A percentile compares a stretch with the other conserved stretches of the same genome.
Evolutionary conservation across 1,140 invertebrate genomes (phyloP).

Genomic region (Vollenhovia emeryi): DNA sequence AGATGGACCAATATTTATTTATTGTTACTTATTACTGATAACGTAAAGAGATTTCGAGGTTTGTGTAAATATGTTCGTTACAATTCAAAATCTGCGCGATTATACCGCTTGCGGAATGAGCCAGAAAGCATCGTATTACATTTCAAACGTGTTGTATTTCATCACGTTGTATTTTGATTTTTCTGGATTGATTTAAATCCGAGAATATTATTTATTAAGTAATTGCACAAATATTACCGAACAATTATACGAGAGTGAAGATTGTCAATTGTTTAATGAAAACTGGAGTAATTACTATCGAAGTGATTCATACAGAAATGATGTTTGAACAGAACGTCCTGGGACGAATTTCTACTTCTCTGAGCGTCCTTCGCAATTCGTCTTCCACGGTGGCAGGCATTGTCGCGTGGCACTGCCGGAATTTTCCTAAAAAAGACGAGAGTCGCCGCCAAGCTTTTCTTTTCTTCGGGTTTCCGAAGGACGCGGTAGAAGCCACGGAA

Average conservation of each 20-base stretch:
- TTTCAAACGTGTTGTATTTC: too few species aligned
- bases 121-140: not conserved
- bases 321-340: not conserved
- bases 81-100: not conserved
- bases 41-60: too few species aligned
- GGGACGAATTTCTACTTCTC: not conserved
- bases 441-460: slow-evolving; percentile 23
- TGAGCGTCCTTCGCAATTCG: not conserved
- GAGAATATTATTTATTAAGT: not conserved
- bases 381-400: not conserved
- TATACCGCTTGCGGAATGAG: not conserved
- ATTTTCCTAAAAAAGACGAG: slow-evolving; percentile 16
- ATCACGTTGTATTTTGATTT: not conserved
- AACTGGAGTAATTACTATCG: not conserved
- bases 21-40: too few species aligned
- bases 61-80: not conserved
- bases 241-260: not conserved
- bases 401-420: not conserved
- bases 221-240: not conserved
- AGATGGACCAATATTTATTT: too few species aligned
- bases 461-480: slow-evolving; percentile 19
- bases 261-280: not conserved
- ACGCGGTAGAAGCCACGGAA: not conserved
- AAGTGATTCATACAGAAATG: not conserved
- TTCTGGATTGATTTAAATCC: not conserved